Evolutionary conservation across 2,113 vertebrate genomes (phyloP), one percentile per base, ranked within the genome.

Genomic region (Varanus salvator): DNA sequence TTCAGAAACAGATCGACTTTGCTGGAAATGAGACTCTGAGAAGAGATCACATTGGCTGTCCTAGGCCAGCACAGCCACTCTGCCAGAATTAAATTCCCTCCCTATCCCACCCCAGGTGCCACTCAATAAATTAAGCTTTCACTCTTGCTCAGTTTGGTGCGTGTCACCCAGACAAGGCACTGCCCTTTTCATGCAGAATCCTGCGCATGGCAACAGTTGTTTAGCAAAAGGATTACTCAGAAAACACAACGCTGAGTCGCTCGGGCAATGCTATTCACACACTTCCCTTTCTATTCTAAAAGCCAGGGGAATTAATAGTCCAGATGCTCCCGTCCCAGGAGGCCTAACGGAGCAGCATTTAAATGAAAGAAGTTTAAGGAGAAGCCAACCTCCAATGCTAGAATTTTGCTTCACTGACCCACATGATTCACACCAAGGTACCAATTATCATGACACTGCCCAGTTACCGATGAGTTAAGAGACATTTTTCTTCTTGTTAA

Each of bases 401-500:
- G 92, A 93, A 93, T 94, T 64, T 93, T 90, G 92, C 93, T 94
- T 95, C 82, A 23, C 85, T 88, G 86, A 93, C 94, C 94, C 60
- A 29, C 88, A 94, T 96, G 95, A 91, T 95, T 93, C 94, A 44
- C 87, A 95, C 92, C 83, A 89, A 94, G 81, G 93, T 95, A 95
- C 95, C 92, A 89, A 44, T 94, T 91, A 92, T 92, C 4, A 94
- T 88, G 93, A 96, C 80, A 76, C 89, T 93, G 91, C 95, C 93
- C 29, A 92, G 92, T 87, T 89, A 93, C 92, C 95, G 92, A 96
- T 92, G 87, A 92, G 89, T 95, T 97, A 97, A 94, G 97, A 95
- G 92, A 96, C 69, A 81, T 96, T 97, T 97, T 99, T 99, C 94
- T 99, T 99, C 90, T 98, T 99, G 93, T 99, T 99, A 96, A 99